These are phyloP conservation scores for Ormyrus rosae DNA, from an alignment of 2,888 invertebrate species.

Conservation along the genomic window DNA sequence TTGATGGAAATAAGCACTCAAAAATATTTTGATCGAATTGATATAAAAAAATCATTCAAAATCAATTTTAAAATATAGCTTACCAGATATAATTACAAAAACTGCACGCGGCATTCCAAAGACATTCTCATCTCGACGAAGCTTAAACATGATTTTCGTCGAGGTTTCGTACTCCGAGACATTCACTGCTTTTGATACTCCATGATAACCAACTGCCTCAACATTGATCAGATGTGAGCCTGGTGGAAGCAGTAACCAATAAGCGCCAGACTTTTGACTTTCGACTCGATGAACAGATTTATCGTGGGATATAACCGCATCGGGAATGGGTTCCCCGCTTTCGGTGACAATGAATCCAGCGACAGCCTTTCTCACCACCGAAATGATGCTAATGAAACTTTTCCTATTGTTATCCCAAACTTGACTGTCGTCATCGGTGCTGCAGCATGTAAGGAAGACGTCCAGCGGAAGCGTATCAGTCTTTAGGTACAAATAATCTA, in stretches of 20 bases:
- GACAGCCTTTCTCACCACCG: slow-evolving; percentile 64
- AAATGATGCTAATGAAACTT: slow-evolving; percentile 68
- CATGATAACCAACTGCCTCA: slow-evolving; percentile 80
- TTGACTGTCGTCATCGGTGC: slow-evolving; percentile 63
- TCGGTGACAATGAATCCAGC: slow-evolving; percentile 69
- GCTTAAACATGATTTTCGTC: slow-evolving; percentile 79
- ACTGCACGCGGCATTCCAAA: slow-evolving; percentile 86
- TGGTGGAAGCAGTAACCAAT: slow-evolving; percentile 69
- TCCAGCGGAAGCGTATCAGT: slow-evolving; percentile 71
- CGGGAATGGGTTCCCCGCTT: slow-evolving; percentile 65
- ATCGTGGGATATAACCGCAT: slow-evolving; percentile 68
- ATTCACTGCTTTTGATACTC: slow-evolving; percentile 77
- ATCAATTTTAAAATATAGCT: slow-evolving; percentile 55
- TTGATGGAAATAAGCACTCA: not conserved
- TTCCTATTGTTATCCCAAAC: slow-evolving; percentile 69
- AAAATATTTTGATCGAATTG: not conserved
- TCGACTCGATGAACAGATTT: slow-evolving; percentile 66
- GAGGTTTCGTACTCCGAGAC: slow-evolving; percentile 66
- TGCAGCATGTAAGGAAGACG: slow-evolving; percentile 72
- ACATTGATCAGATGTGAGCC: slow-evolving; percentile 79
- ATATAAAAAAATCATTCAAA: not conserved
- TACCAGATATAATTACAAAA: slow-evolving; percentile 86
- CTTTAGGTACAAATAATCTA: slow-evolving; percentile 71
- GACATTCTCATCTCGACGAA: slow-evolving; percentile 82
- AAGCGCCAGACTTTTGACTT: slow-evolving; percentile 68